Evolutionary conservation across 2,113 vertebrate genomes (phyloP).

Genomic region (Pterocles orientalis): DNA sequence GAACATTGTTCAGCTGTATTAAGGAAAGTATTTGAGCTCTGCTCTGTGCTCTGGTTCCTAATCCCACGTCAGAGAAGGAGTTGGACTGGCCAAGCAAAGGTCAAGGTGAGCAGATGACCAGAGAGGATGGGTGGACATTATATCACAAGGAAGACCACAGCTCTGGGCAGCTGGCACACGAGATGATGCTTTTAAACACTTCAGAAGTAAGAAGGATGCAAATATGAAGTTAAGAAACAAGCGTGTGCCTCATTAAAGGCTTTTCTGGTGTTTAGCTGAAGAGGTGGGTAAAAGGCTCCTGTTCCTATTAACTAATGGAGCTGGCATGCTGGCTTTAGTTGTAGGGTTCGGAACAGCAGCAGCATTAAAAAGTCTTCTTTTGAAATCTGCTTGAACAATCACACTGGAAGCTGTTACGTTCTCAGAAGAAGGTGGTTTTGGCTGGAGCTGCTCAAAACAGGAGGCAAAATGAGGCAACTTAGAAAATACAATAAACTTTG

Average conservation of each 20-base stretch:
- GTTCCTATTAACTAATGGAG: not conserved
- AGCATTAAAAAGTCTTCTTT: not conserved
- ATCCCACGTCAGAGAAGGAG: accelerated
- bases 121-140: not conserved
- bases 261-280: not conserved
- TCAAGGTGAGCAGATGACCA: not conserved
- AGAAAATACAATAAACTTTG: not conserved
- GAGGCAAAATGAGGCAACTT: not conserved
- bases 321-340: not conserved
- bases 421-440: not conserved
- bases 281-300: not conserved
- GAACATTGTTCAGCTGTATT: not conserved
- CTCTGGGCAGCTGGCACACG: no score
- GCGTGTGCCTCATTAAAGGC: not conserved
- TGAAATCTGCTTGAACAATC: not conserved
- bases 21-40: not conserved
- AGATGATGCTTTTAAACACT: not conserved
- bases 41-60: no score
- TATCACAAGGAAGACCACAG: not conserved
- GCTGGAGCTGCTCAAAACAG: not conserved
- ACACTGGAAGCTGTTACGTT: not conserved
- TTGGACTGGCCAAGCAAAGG: not conserved
- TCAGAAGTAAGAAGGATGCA: not conserved
- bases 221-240: not conserved
- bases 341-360: not conserved